These are phyloP conservation scores for Thamnophis sirtalis DNA, from an alignment of 2,113 vertebrate genomes.

Conservation along the genomic window DNA sequence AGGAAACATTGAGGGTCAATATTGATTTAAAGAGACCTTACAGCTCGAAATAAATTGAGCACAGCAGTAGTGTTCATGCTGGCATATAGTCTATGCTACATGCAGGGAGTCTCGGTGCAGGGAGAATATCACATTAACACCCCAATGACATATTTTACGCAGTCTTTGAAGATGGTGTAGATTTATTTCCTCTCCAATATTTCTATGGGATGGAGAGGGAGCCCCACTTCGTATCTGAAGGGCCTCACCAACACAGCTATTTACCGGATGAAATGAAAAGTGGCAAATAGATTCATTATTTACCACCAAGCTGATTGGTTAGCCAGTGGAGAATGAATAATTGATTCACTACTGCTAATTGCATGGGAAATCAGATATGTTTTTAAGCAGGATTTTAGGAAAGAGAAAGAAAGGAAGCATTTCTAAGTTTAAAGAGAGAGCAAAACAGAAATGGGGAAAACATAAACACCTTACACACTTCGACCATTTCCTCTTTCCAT, in stretches of 20 bases:
- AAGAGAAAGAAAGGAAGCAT: background rate
- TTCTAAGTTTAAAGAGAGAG: background rate
- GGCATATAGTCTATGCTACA: background rate
- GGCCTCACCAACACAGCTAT: background rate
- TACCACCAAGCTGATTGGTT: background rate
- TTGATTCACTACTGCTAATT: background rate
- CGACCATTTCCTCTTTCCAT: background rate
- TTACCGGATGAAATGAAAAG: background rate
- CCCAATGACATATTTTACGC: background rate
- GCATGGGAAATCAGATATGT: background rate
- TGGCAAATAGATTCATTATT: background rate
- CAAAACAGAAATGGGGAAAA: background rate
- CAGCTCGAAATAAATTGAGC: background rate
- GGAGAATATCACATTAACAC: background rate
- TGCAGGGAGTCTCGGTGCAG: background rate
- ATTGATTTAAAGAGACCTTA: background rate
- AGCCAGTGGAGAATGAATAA: background rate
- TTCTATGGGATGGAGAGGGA: background rate
- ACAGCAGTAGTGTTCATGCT: background rate
- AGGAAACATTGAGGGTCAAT: rapidly evolving
- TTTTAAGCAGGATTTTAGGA: background rate
- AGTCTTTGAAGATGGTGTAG: background rate
- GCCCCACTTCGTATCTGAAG: background rate
- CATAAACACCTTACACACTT: background rate
- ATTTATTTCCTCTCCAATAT: background rate